Percentiles rank a stretch among this genome's conserved stretches.
Conservation (phyloP, 2,797 vertebrate genomes). For the Apogon hyalosoma region DNA sequence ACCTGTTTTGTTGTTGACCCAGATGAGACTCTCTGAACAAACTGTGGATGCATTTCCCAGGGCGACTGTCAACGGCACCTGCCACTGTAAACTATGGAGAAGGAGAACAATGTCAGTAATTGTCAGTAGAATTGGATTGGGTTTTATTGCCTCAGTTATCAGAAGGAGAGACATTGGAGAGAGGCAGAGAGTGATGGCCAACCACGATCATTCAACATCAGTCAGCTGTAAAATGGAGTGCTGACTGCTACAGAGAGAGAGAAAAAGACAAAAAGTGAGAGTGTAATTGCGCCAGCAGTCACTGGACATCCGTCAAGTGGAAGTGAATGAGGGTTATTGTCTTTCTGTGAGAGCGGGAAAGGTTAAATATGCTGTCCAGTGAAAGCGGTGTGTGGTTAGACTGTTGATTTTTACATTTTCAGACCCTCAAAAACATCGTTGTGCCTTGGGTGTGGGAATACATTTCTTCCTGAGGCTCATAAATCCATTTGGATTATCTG, state of each 20-base stretch:
- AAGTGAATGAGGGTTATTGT: conserved; percentile 39
- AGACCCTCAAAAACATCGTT: neutral
- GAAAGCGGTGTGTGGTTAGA: neutral
- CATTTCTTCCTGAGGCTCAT: neutral
- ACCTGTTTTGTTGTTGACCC: conserved; percentile 98
- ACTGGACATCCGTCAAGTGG: conserved; percentile 38
- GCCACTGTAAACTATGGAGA: conserved; percentile 92
- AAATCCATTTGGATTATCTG: conserved; percentile 14
- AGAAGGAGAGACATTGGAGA: conserved; percentile 41
- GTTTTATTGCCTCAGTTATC: conserved; percentile 61
- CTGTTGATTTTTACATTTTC: conserved; percentile 18
- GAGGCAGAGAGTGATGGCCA: conserved; percentile 45
- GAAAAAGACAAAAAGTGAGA: conserved; percentile 15
- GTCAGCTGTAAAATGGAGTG: conserved; percentile 46
- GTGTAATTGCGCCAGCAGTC: conserved; percentile 41
- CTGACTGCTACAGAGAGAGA: neutral
- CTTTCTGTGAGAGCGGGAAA: conserved; percentile 13
- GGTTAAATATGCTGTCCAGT: conserved; percentile 18
- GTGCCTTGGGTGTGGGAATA: neutral
- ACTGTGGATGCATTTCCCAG: conserved; percentile 92
- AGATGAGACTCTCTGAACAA: conserved; percentile 92
- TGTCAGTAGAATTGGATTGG: conserved; percentile 30
- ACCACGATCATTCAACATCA: conserved; percentile 31
- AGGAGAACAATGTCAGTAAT: conserved; percentile 50
- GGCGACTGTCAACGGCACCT: conserved; percentile 94